These are phyloP conservation scores for Hecatera dysodea DNA, from an alignment of 2,888 invertebrate genomes.

Conservation along the genomic window DNA sequence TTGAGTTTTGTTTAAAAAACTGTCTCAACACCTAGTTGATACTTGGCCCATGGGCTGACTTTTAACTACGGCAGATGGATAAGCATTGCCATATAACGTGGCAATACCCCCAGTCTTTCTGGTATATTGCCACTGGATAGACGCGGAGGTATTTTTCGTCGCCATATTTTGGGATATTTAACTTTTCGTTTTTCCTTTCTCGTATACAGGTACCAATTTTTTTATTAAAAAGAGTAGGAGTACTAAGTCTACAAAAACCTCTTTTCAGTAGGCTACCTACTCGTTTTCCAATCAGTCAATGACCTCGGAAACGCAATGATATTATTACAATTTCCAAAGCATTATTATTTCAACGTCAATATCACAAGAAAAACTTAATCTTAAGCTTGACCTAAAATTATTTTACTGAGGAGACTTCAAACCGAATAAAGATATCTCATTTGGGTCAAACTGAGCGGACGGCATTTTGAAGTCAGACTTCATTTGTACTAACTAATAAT, in stretches of 20 bases:
- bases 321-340: slow-evolving; percentile 4
- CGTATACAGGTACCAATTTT: no score
- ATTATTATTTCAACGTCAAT: slow-evolving; percentile 35
- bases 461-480: slow-evolving; percentile 39
- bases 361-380: slow-evolving; percentile 31
- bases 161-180: no score
- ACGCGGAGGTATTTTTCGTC: no score
- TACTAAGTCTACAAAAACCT: background rate
- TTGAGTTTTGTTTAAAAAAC: no score
- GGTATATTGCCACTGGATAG: no score
- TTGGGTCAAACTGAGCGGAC: slow-evolving; percentile 43
- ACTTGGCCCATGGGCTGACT: no score
- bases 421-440: slow-evolving; percentile 46
- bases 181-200: no score
- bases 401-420: slow-evolving; percentile 30
- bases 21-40: no score
- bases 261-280: background rate
- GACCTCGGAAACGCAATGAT: slow-evolving; percentile 4
- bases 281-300: slow-evolving; percentile 2
- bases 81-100: no score
- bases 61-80: no score
- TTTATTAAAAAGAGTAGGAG: no score
- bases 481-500: slow-evolving; percentile 50
- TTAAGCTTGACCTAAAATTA: slow-evolving; percentile 29
- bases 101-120: no score